Evolutionary conservation across 2,888 invertebrate genomes (phyloP).

Genomic region (Cephus sareptanus): DNA sequence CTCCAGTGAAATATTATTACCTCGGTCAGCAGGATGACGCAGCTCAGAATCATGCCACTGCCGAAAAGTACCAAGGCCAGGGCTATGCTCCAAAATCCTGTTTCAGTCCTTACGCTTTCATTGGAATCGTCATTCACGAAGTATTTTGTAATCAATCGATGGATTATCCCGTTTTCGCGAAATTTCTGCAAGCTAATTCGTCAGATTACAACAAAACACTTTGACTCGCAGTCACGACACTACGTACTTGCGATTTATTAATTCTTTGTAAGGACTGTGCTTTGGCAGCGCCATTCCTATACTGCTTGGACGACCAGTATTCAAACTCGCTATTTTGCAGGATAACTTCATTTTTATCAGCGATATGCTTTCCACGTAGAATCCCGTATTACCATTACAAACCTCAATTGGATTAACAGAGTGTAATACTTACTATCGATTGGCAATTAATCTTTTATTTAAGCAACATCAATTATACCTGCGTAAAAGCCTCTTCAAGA

Average conservation of each 20-base stretch:
- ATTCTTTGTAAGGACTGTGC: conserved; percentile 15
- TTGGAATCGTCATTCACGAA: neutral
- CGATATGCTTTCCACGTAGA: conserved; percentile 11
- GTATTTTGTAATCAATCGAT: neutral
- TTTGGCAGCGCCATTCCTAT: conserved; percentile 13
- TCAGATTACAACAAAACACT: neutral
- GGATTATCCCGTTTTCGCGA: neutral
- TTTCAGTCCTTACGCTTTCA: neutral
- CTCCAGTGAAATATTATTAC: neutral
- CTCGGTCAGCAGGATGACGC: neutral
- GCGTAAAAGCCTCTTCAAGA: neutral
- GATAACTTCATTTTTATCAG: conserved; percentile 20
- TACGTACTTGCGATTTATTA: conserved; percentile 15
- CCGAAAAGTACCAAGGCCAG: neutral
- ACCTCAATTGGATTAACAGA: conserved; percentile 8
- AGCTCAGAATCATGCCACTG: neutral
- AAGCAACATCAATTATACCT: neutral
- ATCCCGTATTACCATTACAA: conserved; percentile 17
- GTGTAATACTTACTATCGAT: neutral
- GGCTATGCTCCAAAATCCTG: neutral
- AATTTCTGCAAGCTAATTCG: neutral
- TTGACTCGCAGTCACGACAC: neutral
- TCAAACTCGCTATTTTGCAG: conserved; percentile 9
- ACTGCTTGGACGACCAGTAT: neutral
- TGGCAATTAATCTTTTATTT: neutral